A percentile compares a stretch with the other conserved stretches of the same genome.
Conservation (phyloP, 2,113 vertebrate genomes). For the Tupaia chinensis region DNA sequence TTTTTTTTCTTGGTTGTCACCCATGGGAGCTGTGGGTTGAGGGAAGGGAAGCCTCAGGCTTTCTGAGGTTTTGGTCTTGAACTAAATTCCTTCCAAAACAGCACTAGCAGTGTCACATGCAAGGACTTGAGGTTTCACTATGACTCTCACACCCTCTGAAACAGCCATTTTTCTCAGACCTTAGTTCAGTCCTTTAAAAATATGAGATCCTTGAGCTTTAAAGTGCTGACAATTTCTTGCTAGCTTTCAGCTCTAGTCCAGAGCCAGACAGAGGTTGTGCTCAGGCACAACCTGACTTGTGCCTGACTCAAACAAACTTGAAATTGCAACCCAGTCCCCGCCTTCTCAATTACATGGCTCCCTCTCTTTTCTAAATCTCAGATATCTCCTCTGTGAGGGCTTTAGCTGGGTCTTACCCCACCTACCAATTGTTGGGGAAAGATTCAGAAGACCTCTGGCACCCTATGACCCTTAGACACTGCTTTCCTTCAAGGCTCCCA, state of each 20-base stretch:
- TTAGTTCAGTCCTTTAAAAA: background rate
- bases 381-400: background rate
- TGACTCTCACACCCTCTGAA: background rate
- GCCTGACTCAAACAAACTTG: background rate
- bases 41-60: background rate
- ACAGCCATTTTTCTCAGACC: constrained; percentile 14
- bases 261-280: background rate
- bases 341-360: background rate
- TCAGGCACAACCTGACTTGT: background rate
- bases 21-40: background rate
- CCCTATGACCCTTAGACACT: background rate
- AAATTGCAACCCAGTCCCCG: background rate
- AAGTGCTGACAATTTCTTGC: background rate
- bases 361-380: background rate
- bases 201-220: background rate
- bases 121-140: background rate
- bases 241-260: background rate
- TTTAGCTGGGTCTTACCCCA: background rate
- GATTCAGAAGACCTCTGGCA: background rate
- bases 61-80: background rate
- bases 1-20: no score
- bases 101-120: background rate
- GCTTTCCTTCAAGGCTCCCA: background rate
- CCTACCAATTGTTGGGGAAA: background rate
- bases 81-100: background rate